phyloP scores from a whole-genome alignment of 1,140 invertebrate genomes.

The Neotoxoptera formosana region DNA sequence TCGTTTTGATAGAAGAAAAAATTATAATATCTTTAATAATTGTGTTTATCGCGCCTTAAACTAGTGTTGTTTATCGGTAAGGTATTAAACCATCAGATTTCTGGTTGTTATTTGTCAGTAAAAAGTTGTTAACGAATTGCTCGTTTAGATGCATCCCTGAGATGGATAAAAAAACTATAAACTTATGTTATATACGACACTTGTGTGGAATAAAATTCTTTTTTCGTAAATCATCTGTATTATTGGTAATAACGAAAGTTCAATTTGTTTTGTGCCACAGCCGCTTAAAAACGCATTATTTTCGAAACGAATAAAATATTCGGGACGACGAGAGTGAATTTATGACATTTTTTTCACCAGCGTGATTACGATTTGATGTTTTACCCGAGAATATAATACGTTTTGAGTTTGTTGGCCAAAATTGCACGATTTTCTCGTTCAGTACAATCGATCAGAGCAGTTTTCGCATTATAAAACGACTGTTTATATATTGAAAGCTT shows the following conservation, averaged over 20 bases:
- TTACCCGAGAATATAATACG: neutral
- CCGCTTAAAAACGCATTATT: neutral
- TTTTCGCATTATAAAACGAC: neutral
- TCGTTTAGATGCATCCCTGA: neutral
- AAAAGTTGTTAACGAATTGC: neutral
- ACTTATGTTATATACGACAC: neutral
- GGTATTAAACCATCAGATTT: neutral
- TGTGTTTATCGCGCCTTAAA: neutral
- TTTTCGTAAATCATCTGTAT: neutral
- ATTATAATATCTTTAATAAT: too few relatives aligned
- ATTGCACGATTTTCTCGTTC: neutral
- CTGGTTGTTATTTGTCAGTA: neutral
- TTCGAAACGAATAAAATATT: neutral
- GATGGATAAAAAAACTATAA: neutral
- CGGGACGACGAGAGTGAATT: neutral
- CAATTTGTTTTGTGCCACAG: neutral
- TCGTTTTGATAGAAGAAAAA: too few relatives aligned
- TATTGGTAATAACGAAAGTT: neutral
- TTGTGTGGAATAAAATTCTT: neutral
- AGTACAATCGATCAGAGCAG: neutral
- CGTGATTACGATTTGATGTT: neutral
- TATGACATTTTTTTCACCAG: neutral
- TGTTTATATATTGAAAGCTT: neutral
- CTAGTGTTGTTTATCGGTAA: neutral
- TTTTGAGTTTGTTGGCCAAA: neutral